These are phyloP conservation scores for Archips xylosteana DNA, from an alignment of 2,888 invertebrate species.

Conservation along the genomic window DNA sequence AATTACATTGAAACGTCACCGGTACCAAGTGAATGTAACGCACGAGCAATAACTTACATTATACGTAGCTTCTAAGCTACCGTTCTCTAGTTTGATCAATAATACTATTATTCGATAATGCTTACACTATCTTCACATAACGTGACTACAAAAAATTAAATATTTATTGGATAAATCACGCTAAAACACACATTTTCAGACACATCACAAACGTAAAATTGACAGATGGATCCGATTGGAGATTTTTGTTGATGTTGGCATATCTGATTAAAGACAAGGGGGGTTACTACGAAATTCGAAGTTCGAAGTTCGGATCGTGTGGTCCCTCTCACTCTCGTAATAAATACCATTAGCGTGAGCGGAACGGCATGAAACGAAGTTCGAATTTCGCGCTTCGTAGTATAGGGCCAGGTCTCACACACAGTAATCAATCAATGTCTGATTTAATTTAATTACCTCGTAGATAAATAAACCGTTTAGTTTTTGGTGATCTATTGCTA, in stretches of 20 bases:
- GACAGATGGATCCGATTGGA: conserved; percentile 22
- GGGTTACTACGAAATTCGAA: too few relatives aligned
- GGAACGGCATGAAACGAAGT: too few relatives aligned
- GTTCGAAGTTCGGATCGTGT: too few relatives aligned
- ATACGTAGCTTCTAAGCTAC: conserved; percentile 33
- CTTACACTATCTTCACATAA: conserved; percentile 30
- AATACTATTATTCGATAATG: conserved; percentile 20
- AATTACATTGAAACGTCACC: conserved; percentile 61
- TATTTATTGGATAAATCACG: conserved; percentile 34
- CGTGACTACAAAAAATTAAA: conserved; percentile 27
- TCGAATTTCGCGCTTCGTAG: too few relatives aligned
- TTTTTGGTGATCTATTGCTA: not conserved
- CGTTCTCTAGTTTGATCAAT: conserved; percentile 35
- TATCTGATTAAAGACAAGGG: conserved; percentile 6
- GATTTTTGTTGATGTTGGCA: conserved; percentile 36
- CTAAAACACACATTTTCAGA: conserved; percentile 36
- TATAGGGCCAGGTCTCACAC: conserved; percentile 3
- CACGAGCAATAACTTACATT: conserved; percentile 56
- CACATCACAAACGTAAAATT: conserved; percentile 29
- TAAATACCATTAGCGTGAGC: too few relatives aligned
- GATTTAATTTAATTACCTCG: not conserved
- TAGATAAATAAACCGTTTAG: conserved; percentile 2
- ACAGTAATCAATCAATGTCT: conserved; percentile 9
- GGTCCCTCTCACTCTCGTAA: too few relatives aligned
- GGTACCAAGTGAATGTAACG: conserved; percentile 49